These are phyloP conservation scores for Microtus richardsoni DNA, from an alignment of 2,113 vertebrate species.

Conservation along the genomic window DNA sequence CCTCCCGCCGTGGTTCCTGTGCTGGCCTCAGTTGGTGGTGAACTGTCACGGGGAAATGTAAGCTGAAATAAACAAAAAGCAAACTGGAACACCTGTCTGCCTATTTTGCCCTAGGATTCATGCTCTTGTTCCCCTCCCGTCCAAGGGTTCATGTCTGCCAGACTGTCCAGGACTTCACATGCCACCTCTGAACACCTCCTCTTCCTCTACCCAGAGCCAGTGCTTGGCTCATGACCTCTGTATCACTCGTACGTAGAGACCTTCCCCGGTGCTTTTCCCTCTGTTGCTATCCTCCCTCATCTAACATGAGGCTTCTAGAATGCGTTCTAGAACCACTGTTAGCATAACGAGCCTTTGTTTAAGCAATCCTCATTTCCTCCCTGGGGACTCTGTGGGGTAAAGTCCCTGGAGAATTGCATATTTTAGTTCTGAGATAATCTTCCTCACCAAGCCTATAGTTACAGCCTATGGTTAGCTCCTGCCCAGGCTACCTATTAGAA, in stretches of 20 bases:
- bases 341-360: not conserved
- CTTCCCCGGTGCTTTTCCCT: not conserved
- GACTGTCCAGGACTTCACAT: not conserved
- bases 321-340: not conserved
- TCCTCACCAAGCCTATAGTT: not conserved
- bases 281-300: not conserved
- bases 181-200: not conserved
- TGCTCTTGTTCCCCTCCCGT: not conserved
- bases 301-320: not conserved
- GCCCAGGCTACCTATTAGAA: not conserved
- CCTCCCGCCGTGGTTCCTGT: not conserved
- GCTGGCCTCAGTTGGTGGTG: not conserved
- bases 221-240: not conserved
- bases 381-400: not conserved
- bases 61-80: not conserved
- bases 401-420: not conserved
- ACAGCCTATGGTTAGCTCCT: not conserved
- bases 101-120: not conserved
- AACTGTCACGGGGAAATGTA: not conserved
- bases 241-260: not conserved
- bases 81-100: not conserved
- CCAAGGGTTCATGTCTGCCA: not conserved
- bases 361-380: not conserved
- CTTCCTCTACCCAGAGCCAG: not conserved
- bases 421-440: not conserved